Percentiles rank a stretch among this genome's conserved stretches.
Evolutionary conservation across 2,113 vertebrate genomes (phyloP).

Genomic region (Saguinus imperator): DNA sequence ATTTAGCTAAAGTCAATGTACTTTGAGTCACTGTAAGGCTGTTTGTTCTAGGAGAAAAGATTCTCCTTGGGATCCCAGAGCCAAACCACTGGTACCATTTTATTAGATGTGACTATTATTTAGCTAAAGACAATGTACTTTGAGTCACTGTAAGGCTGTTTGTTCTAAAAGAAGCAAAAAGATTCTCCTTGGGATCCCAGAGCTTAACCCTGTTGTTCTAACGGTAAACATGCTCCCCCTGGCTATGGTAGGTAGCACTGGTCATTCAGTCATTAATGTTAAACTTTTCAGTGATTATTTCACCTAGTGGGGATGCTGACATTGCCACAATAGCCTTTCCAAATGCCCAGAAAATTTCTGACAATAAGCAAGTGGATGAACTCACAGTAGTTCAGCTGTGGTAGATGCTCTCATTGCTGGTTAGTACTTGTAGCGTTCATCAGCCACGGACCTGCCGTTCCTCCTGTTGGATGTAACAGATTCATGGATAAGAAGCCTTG

Average conservation of each 20-base stretch:
- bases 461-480: constrained; percentile 59
- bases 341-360: constrained; percentile 16
- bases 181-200: neutral
- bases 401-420: neutral
- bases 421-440: neutral
- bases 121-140: neutral
- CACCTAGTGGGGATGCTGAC: neutral
- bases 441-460: neutral
- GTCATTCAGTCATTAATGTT: neutral
- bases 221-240: neutral
- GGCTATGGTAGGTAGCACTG: neutral
- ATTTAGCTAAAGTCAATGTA: neutral
- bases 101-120: constrained; percentile 70
- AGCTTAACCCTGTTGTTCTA: neutral
- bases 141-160: neutral
- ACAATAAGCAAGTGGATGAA: neutral
- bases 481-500: constrained; percentile 53
- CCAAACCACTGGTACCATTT: constrained; percentile 75
- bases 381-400: neutral
- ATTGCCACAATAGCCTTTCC: neutral
- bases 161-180: constrained; percentile 11
- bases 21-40: neutral
- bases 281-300: neutral
- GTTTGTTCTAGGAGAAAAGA: neutral
- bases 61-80: neutral